Evolutionary conservation across 2,888 invertebrate species (phyloP), one percentile per base, ranked within the genome.

Genomic region (Theodoxus fluviatilis): DNA sequence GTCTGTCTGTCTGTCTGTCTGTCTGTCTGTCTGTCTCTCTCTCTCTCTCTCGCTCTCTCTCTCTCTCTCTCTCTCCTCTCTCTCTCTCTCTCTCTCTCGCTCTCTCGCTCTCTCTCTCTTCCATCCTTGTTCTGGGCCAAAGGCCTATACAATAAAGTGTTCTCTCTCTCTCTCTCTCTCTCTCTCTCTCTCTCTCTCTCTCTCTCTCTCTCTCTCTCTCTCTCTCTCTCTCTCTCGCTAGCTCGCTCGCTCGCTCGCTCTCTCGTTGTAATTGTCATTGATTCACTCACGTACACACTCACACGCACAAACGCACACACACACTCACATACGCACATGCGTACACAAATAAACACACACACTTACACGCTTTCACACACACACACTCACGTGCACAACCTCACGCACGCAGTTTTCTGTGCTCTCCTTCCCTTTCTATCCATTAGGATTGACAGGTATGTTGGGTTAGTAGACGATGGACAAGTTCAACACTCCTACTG

Each of bases 231-330:
- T 61, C 37, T 35, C 37, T 61, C 9, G 9, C 37, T 35, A 35
- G 7, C n/a, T 7, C 40, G 43, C 25, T 65, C 4, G 25, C n/a
- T 43, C 43, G 38, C 6, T 9, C 12, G 22, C 6, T 61, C 37
- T 35, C 37, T 61, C 9, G 9, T 61, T 35, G 31, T 18, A 15
- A 3, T 22, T 22, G 6, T 31, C 52, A 52, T 25, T 22, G 9
- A 52, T 25, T 6, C 52, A n/a, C 3, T n/a, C 47, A 47, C 18
- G 22, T 22, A 47, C 18, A 47, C 47, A 35, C 35, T 35, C 59
- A 59, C 35, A 59, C 35, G 37, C 35, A 59, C 59, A 59, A 18
- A 59, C 59, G 37, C 35, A 35, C 59, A 59, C 35, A 59, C 59
- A 59, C 35, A 59, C 59, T 35, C 35, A 59, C 59, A 35, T 3